Base-by-base conservation (phyloP, 2,888 invertebrate species). In the Artemia sinica region DNA sequence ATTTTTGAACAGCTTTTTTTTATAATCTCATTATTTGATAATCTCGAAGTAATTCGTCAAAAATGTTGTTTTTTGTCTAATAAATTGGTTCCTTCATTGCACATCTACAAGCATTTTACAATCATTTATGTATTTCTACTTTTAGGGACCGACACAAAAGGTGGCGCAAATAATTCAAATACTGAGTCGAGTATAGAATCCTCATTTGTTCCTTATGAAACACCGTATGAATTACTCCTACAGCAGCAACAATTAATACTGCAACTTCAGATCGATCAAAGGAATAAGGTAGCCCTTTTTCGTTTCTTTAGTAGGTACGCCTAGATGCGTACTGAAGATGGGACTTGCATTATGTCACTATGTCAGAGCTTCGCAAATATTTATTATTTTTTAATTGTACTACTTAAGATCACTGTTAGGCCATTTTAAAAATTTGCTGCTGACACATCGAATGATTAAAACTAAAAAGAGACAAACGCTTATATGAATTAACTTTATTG, bases 191-290 rank as follows among this genome's bases (percentile, higher is more conserved):
- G 72, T 48, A 67, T 13, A 8, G 10, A 69, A 28, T 28, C 28
- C 28, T 28, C 28, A 28, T 28, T 28, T 28, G 28, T 28, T 28
- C 28, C 73, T 18, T 81, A 81, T 48, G 92, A 93, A 79, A 91
- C 90, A 9, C 89, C 90, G 10, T 94, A 94, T 78, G 91, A 94
- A 78, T 79, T 94, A 73, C 83, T 94, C 69, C 82, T 96, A 72
- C 90, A 95, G 76, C 96, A 96, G 76, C 96, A 96, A 77, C 94
- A 94, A 77, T 79, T 96, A 74, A 85, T 95, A 71, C 84, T 96
- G 69, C 91, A 91, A 77, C 87, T 86, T 83, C 87, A 89, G 77
- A 79, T 91, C 14, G 58, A 58, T 14, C 58, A 58, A 58, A 58
- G 58, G 14, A 58, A 58, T 9, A 58, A 88, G 78, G 80, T 81